Conservation (phyloP, 2,888 invertebrate genomes). For the Drosophila fulvimacula region DNA sequence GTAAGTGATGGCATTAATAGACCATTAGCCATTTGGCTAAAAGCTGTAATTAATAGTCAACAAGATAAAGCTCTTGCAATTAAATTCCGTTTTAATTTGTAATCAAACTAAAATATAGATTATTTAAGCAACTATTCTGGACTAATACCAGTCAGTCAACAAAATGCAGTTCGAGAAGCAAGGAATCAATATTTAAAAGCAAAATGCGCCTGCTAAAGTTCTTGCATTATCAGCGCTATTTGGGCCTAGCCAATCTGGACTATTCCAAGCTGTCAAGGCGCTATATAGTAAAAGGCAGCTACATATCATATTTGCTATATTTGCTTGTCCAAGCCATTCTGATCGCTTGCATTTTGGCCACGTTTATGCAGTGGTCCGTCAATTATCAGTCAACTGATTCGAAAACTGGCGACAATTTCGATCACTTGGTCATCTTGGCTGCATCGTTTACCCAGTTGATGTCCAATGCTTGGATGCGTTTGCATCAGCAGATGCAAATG, state of each 20-base stretch:
- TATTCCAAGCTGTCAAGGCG: neutral
- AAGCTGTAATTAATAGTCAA: neutral
- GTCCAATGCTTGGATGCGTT: slow-evolving; percentile 49
- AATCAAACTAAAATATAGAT: neutral
- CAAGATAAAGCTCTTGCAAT: slow-evolving; percentile 17
- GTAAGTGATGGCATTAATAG: neutral
- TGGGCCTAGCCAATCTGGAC: slow-evolving; percentile 51
- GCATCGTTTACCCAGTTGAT: slow-evolving; percentile 37
- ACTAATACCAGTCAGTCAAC: slow-evolving; percentile 14
- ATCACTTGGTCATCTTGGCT: slow-evolving; percentile 47
- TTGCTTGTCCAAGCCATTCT: slow-evolving; percentile 25
- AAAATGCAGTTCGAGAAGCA: neutral
- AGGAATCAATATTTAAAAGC: neutral
- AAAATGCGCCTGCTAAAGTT: slow-evolving; percentile 37
- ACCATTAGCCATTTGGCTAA: neutral
- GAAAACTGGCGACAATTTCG: slow-evolving; percentile 27
- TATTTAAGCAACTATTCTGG: neutral
- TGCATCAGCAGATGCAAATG: slow-evolving; percentile 42
- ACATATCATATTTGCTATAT: slow-evolving; percentile 3
- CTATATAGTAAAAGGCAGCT: slow-evolving; percentile 30
- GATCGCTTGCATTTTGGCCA: slow-evolving; percentile 16
- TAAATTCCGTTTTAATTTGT: neutral
- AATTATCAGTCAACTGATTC: slow-evolving; percentile 30
- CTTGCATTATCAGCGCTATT: slow-evolving; percentile 53
- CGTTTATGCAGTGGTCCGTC: slow-evolving; percentile 14